These are phyloP conservation scores for Ditylenchus dipsaci DNA, from an alignment of 1,140 invertebrate genomes.

Conservation along the genomic window DNA sequence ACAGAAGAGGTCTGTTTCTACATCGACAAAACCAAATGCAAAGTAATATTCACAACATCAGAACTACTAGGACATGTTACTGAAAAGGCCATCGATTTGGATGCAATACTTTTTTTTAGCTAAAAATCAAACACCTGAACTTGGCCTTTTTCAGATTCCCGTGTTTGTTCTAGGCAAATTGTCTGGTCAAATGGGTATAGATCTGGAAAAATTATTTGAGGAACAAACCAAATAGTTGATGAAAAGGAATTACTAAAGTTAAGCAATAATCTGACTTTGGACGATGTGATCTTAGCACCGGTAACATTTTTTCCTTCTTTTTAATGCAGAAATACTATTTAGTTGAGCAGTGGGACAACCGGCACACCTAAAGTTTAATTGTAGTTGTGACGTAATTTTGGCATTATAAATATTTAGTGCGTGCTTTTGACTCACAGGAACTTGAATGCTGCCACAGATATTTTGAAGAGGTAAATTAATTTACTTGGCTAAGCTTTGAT, in stretches of 20 bases:
- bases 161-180: slow-evolving; percentile 30
- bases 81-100: background rate
- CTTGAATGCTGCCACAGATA: slow-evolving; percentile 29
- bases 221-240: slow-evolving; percentile 4
- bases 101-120: background rate
- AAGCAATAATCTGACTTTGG: background rate
- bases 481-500: too few relatives aligned
- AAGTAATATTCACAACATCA: slow-evolving; percentile 17
- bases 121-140: background rate
- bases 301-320: too few relatives aligned
- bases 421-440: slow-evolving; percentile 32
- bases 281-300: slow-evolving; percentile 37
- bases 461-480: slow-evolving; percentile 28
- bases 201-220: background rate
- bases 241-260: background rate
- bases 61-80: slow-evolving; percentile 15
- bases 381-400: too few relatives aligned
- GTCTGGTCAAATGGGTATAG: background rate
- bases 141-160: slow-evolving; percentile 19
- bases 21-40: slow-evolving; percentile 18
- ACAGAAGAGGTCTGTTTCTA: slow-evolving; percentile 29
- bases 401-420: background rate
- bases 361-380: slow-evolving; percentile 33
- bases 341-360: slow-evolving; percentile 40
- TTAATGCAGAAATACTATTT: too few relatives aligned